Evolutionary conservation across 2,113 vertebrate species (phyloP).

Genomic region (Macroglossus sobrinus): DNA sequence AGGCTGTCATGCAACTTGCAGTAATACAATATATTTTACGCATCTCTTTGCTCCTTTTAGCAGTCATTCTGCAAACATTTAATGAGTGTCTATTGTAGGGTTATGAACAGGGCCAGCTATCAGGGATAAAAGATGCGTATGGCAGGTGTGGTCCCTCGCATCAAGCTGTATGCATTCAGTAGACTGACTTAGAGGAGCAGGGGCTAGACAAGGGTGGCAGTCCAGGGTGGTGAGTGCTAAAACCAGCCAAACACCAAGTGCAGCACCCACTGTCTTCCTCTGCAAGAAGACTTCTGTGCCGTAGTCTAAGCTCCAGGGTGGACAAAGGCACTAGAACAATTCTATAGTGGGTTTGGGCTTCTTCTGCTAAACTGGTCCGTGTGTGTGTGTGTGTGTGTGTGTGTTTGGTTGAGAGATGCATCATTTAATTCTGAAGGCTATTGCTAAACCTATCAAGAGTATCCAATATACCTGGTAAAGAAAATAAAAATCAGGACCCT

Average conservation of each 20-base stretch:
- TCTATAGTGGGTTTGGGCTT: background rate
- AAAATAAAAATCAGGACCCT: background rate
- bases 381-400: background rate
- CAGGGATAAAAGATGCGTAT: background rate
- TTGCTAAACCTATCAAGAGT: background rate
- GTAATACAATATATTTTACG: background rate
- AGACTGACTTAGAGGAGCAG: background rate
- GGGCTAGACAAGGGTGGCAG: background rate
- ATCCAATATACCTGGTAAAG: background rate
- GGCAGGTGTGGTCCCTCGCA: background rate
- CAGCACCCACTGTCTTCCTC: fast-evolving
- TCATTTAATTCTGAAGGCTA: background rate
- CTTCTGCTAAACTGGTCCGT: background rate
- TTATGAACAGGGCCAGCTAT: background rate
- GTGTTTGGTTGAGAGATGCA: background rate
- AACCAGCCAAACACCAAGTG: background rate
- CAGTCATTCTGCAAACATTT: background rate
- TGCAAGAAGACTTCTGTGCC: background rate
- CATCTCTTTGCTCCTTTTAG: background rate
- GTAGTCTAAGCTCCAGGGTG: background rate
- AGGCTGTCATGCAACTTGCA: background rate
- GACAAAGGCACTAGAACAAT: background rate
- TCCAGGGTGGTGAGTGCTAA: background rate
- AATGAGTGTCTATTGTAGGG: background rate
- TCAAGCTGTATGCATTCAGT: background rate